phyloP scores from a whole-genome alignment of 2,797 vertebrate species.

The Brachyalestes nurse region DNA sequence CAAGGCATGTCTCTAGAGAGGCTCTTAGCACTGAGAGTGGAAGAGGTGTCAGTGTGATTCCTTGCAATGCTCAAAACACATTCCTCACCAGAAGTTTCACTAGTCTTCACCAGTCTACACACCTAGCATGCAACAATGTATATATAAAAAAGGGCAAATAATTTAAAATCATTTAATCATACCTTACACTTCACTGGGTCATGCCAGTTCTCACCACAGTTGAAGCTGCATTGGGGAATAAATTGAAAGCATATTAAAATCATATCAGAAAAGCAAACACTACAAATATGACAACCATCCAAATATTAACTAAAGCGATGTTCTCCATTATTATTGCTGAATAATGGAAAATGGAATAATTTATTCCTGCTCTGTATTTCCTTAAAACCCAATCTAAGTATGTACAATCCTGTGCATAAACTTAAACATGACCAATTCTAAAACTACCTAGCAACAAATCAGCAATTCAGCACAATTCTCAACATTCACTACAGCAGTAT shows the following conservation, averaged over 20 bases:
- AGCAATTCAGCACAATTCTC: not conserved
- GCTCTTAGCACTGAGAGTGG: conserved; percentile 42
- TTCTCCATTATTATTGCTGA: not conserved
- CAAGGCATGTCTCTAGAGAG: conserved; percentile 57
- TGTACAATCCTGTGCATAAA: not conserved
- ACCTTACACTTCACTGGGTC: conserved; percentile 99
- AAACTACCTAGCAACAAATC: not conserved
- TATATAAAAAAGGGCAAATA: too few species aligned
- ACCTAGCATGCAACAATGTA: not conserved
- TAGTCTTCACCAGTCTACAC: not conserved
- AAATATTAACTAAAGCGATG: not conserved
- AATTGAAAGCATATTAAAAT: conserved; percentile 31
- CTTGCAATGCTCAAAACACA: conserved; percentile 31
- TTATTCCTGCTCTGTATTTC: not conserved
- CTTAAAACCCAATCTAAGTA: not conserved
- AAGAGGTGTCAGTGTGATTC: conserved; percentile 47
- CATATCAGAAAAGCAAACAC: not conserved
- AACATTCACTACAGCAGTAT: not conserved
- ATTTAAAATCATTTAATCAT: conserved; percentile 42
- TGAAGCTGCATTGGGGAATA: conserved; percentile 86
- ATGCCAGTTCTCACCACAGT: conserved; percentile 99
- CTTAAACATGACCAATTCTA: not conserved
- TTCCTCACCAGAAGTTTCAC: not conserved
- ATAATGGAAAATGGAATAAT: not conserved
- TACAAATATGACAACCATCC: conserved; percentile 1